Evolutionary conservation across 2,888 invertebrate species (phyloP), one percentile per base, ranked within the genome.

Genomic region (Troglohyphantes excavatus): DNA sequence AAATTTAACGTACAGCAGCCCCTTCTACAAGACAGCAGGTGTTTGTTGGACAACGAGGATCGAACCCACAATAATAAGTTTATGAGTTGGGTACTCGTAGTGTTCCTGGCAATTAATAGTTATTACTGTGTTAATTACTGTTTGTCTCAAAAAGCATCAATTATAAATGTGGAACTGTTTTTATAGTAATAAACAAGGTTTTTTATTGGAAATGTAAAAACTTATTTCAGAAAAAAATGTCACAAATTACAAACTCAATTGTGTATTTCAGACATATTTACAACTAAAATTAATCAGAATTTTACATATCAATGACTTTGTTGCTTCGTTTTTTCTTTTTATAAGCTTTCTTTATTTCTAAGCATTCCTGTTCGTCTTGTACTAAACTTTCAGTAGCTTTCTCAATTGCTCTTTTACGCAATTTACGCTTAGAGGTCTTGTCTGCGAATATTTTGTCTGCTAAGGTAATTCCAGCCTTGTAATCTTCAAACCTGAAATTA

Each of bases 401-500:
- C 29, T 82, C 82, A 26, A 88, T 43, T 3, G 65, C 88, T 13
- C 87, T 46, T 68, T 88, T 88, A 21, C 65, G 33, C 21, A 75
- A 19, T 61, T 88, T 82, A 0, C 68, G 67, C 11, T 61, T 53
- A n/a, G 26, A 2, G 11, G 33, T 23, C 27, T 59, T 63, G 11
- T 67, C 68, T 9, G 53, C 27, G 17, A 88, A 61, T 5, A 82
- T 17, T 61, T 61, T 68, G 46, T 88, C 88, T 21, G n/a, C 27
- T 26, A 5, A 9, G 21, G 33, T 27, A 17, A 82, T 63, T 9
- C 75, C 73, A 75, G 43, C 68, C 21, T 88, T 88, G 17, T 68
- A 88, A 59, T 88, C 75, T 73, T 88, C 88, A 75, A 65, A 68
- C 39, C 88, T 88, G 43, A 39, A 68, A 63, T 39, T n/a, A n/a